A percentile compares a stretch with the other conserved stretches of the same genome.
Evolutionary conservation across 2,888 invertebrate species (phyloP).

Genomic region (Melinopterus prodromus): DNA sequence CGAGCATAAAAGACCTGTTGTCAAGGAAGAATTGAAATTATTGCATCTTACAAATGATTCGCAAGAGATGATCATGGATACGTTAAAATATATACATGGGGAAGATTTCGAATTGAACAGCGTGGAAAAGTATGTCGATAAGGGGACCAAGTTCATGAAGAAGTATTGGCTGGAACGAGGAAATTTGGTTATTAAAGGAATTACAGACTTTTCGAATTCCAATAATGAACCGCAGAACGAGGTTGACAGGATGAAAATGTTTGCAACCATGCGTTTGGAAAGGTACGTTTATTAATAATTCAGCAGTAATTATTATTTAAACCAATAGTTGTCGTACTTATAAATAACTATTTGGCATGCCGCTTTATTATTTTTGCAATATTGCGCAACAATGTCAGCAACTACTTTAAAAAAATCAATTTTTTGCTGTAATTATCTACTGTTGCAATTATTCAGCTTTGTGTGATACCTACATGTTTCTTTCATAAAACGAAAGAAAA

Average conservation of each 20-base stretch:
- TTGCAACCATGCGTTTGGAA: conserved; percentile 76
- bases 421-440: too few species aligned
- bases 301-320: conserved; percentile 30
- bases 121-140: conserved; percentile 66
- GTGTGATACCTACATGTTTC: too few species aligned
- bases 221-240: conserved; percentile 67
- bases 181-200: conserved; percentile 76
- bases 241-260: conserved; percentile 72
- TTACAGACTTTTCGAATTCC: conserved; percentile 71
- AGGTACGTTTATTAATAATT: conserved; percentile 61
- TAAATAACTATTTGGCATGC: too few species aligned
- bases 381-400: too few species aligned
- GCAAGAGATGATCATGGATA: conserved; percentile 77
- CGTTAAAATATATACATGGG: conserved; percentile 79
- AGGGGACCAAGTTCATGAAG: conserved; percentile 72
- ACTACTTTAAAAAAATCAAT: too few species aligned
- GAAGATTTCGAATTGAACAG: conserved; percentile 63
- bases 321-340: too few species aligned
- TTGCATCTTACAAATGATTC: conserved; percentile 73
- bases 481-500: too few species aligned
- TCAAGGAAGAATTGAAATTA: conserved; percentile 80
- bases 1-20: conserved; percentile 57
- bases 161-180: conserved; percentile 82
- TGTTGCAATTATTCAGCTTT: too few species aligned
- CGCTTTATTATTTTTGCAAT: too few species aligned